These are phyloP conservation scores for Paramisgurnus dabryanus DNA, from an alignment of 2,113 vertebrate genomes.

Conservation along the genomic window DNA sequence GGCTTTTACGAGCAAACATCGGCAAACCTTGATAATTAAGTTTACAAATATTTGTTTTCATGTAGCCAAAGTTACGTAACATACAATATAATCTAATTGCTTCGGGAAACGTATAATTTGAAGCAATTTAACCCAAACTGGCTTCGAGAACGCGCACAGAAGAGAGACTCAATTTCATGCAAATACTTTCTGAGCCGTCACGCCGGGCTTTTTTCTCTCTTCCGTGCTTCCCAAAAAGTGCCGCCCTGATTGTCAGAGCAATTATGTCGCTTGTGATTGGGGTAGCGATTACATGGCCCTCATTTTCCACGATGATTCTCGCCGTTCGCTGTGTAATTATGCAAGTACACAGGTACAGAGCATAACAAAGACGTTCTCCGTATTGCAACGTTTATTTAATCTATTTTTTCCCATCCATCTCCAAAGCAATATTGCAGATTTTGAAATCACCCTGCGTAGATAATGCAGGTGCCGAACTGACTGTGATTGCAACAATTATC, in stretches of 20 bases:
- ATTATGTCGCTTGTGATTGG: conserved; percentile 52
- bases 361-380: background rate
- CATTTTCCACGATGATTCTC: conserved; percentile 24
- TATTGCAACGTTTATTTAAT: conserved; percentile 18
- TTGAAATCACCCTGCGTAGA: background rate
- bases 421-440: background rate
- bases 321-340: conserved; percentile 39
- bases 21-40: conserved; percentile 12
- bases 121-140: conserved; percentile 62
- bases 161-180: conserved; percentile 41
- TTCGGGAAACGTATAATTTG: conserved; percentile 60
- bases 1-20: conserved; percentile 2
- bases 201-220: conserved; percentile 17
- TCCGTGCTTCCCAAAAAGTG: conserved; percentile 25
- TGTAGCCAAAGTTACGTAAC: conserved; percentile 56
- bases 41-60: conserved; percentile 53
- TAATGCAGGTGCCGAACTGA: conserved; percentile 68
- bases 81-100: conserved; percentile 62
- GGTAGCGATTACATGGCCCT: conserved; percentile 45
- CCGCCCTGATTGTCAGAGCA: conserved; percentile 52
- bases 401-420: background rate
- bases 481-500: conserved; percentile 70
- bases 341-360: conserved; percentile 13
- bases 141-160: conserved; percentile 7
- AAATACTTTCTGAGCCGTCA: conserved; percentile 18